Evolutionary conservation across 2,797 vertebrate genomes (phyloP).

Genomic region (Dromococcyx pavoninus): DNA sequence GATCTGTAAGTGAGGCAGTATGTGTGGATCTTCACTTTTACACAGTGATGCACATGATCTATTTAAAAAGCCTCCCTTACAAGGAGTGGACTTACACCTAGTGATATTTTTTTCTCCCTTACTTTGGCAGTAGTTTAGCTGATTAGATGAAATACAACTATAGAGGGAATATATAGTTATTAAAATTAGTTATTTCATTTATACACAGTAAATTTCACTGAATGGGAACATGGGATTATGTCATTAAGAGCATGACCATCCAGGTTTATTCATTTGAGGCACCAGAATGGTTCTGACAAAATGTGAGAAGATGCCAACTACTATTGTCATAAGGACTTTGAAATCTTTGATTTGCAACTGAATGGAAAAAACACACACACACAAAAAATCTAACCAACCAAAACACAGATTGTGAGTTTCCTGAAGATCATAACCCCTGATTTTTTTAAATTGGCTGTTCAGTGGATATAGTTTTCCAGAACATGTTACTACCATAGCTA

Average conservation of each 20-base stretch:
- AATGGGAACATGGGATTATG: neutral
- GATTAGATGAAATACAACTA: neutral
- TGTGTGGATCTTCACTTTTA: neutral
- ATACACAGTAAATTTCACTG: neutral
- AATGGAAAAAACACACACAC: neutral
- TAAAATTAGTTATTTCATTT: neutral
- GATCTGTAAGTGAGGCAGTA: neutral
- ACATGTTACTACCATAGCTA: neutral
- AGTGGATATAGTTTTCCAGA: neutral
- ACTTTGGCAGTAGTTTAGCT: neutral
- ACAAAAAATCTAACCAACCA: neutral
- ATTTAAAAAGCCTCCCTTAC: neutral
- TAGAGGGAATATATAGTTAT: neutral
- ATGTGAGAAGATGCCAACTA: neutral
- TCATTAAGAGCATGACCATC: neutral
- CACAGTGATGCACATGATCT: neutral
- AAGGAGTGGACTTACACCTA: neutral
- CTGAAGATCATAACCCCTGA: accelerated
- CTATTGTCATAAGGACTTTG: neutral
- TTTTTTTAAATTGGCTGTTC: neutral
- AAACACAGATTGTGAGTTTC: neutral
- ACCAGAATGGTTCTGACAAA: neutral
- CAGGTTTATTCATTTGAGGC: neutral
- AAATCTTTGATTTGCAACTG: neutral
- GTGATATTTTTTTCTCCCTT: neutral